Conservation (phyloP, 2,113 vertebrate genomes). For the Penelope pileata region DNA sequence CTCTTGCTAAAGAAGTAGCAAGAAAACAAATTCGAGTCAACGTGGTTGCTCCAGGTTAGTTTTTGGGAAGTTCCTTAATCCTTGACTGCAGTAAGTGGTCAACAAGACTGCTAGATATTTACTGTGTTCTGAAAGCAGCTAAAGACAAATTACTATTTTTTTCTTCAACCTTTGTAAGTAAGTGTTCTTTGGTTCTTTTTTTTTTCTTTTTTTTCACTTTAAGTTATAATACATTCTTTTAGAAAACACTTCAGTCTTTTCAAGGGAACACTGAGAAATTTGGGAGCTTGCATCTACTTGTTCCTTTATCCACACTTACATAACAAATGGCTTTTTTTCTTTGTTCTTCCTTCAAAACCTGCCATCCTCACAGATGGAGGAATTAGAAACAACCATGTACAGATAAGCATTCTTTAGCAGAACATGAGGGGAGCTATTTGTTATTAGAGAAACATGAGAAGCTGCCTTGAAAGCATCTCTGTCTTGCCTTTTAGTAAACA, state of each 20-base stretch:
- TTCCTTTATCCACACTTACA: not conserved
- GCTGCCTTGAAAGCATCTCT: not conserved
- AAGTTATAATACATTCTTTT: not conserved
- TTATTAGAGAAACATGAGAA: not conserved
- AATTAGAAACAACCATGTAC: not conserved
- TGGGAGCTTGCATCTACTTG: not conserved
- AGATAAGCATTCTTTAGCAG: too few species aligned
- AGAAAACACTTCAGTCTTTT: not conserved
- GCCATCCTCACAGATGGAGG: not conserved
- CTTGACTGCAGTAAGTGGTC: not conserved
- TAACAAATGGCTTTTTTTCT: not conserved
- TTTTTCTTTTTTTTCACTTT: not conserved
- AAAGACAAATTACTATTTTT: not conserved
- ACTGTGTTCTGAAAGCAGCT: not conserved
- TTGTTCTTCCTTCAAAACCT: not conserved
- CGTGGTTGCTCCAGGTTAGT: conserved; percentile 90
- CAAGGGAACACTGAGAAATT: not conserved
- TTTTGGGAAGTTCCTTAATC: not conserved
- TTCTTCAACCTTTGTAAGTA: not conserved
- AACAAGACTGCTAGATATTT: not conserved
- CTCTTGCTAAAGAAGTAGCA: conserved; percentile 92
- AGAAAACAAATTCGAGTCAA: conserved; percentile 89
- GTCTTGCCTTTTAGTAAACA: not conserved
- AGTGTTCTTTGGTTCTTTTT: not conserved
- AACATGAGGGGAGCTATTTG: too few species aligned